phyloP scores from a whole-genome alignment of 1,140 invertebrate genomes.

The Lerema accius region DNA sequence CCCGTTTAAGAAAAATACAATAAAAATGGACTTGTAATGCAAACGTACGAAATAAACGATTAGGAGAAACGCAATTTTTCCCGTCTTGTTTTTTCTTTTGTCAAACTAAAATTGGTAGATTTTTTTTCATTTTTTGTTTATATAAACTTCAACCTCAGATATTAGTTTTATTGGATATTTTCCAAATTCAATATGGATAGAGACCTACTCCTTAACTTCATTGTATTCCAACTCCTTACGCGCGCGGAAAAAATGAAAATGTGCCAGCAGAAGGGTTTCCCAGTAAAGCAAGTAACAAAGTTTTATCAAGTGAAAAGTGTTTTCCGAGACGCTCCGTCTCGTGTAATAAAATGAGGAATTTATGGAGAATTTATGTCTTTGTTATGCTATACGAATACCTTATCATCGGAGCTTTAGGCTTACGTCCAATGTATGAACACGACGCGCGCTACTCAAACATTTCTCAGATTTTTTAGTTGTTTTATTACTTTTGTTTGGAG shows the following conservation, averaged over 20 bases:
- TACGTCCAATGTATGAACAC: conserved; percentile 29
- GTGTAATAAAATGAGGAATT: conserved; percentile 56
- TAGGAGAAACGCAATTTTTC: too few species aligned
- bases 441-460: conserved; percentile 5
- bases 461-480: conserved; percentile 10
- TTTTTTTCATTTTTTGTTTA: too few species aligned
- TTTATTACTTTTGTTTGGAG: neutral
- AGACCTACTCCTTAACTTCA: too few species aligned
- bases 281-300: conserved; percentile 45
- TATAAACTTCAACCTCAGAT: too few species aligned
- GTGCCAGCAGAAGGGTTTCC: conserved; percentile 18
- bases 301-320: conserved; percentile 63
- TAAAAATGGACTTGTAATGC: too few species aligned
- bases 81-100: too few species aligned
- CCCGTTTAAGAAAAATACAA: too few species aligned
- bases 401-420: conserved; percentile 40
- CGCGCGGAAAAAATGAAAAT: conserved; percentile 19
- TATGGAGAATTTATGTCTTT: conserved; percentile 58
- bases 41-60: too few species aligned
- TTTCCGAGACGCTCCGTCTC: conserved; percentile 43
- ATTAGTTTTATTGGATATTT: too few species aligned
- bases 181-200: too few species aligned
- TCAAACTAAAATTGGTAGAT: too few species aligned
- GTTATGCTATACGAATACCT: conserved; percentile 49
- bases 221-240: neutral